Conservation (phyloP, 53 echinoderm and acorn worm species). For the Holothuria leucospilota region DNA sequence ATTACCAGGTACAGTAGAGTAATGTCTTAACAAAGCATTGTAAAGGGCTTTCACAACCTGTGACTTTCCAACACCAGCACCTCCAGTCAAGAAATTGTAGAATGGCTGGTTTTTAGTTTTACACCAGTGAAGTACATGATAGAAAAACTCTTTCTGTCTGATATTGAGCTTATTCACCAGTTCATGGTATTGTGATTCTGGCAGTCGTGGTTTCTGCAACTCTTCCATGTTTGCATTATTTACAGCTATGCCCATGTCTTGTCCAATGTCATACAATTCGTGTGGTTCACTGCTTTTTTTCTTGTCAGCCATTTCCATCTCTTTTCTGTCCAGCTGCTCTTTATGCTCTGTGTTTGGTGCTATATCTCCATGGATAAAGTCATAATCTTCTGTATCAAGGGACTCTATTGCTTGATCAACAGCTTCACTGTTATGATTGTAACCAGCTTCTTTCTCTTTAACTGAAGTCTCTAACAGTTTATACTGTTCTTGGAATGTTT, state of each 20-base stretch:
- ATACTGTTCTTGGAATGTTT: conserved; percentile 60
- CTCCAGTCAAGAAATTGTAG: conserved; percentile 57
- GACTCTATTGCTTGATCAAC: conserved; percentile 19
- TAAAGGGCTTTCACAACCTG: conserved; percentile 48
- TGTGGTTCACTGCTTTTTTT: neutral
- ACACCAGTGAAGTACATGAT: conserved; percentile 52
- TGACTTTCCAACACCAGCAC: conserved; percentile 67
- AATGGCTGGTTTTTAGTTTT: conserved; percentile 47
- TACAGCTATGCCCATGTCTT: conserved; percentile 48
- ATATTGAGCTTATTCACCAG: conserved; percentile 46
- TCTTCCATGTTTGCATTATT: conserved; percentile 27
- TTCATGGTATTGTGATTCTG: conserved; percentile 45
- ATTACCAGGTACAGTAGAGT: conserved; percentile 18
- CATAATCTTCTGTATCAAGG: neutral
- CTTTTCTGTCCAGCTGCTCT: conserved; percentile 23
- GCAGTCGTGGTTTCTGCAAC: conserved; percentile 31
- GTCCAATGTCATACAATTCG: neutral
- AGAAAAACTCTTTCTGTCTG: conserved; percentile 60
- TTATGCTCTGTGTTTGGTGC: conserved; percentile 51
- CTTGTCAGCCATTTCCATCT: neutral
- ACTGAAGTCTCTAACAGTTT: neutral
- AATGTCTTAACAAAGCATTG: conserved; percentile 40
- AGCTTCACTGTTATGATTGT: conserved; percentile 35
- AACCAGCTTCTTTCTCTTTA: conserved; percentile 30
- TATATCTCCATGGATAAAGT: neutral